These are phyloP conservation scores for Trogon melanurus DNA, from an alignment of 2,113 vertebrate species.

Conservation along the genomic window DNA sequence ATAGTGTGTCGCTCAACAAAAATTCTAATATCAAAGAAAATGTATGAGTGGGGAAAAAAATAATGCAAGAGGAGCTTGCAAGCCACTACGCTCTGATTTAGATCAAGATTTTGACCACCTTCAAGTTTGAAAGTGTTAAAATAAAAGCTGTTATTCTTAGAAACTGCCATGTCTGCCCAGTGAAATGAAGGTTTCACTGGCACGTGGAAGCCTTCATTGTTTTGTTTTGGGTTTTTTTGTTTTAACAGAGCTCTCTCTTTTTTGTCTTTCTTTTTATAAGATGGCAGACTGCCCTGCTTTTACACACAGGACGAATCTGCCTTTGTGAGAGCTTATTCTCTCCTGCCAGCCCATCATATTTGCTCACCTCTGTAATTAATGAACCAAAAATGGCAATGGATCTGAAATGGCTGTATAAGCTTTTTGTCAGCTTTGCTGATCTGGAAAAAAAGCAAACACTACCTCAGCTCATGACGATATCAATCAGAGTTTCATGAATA, in stretches of 20 bases:
- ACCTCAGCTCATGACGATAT: not conserved
- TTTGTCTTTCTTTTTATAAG: not conserved
- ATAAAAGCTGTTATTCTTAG: not conserved
- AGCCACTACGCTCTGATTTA: not conserved
- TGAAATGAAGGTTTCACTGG: not conserved
- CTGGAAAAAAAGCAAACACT: not conserved
- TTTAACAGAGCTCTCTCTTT: not conserved
- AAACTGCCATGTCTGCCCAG: not conserved
- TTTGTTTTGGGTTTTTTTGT: not conserved
- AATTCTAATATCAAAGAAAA: not conserved
- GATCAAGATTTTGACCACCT: not conserved
- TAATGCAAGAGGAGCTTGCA: not conserved
- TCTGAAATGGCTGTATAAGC: not conserved
- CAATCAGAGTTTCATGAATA: not conserved
- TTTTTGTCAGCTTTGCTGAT: not conserved
- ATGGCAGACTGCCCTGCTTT: not conserved
- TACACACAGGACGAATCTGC: not conserved
- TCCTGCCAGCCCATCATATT: not conserved
- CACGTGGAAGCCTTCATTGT: not conserved
- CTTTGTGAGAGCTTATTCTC: not conserved
- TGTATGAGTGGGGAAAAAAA: not conserved
- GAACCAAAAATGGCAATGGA: not conserved
- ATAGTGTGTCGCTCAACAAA: not conserved
- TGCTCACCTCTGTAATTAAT: not conserved
- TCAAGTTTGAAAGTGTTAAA: not conserved